Evolutionary conservation across 2,113 vertebrate species (phyloP), one percentile per base, ranked within the genome.

Genomic region (Saccopteryx leptura): DNA sequence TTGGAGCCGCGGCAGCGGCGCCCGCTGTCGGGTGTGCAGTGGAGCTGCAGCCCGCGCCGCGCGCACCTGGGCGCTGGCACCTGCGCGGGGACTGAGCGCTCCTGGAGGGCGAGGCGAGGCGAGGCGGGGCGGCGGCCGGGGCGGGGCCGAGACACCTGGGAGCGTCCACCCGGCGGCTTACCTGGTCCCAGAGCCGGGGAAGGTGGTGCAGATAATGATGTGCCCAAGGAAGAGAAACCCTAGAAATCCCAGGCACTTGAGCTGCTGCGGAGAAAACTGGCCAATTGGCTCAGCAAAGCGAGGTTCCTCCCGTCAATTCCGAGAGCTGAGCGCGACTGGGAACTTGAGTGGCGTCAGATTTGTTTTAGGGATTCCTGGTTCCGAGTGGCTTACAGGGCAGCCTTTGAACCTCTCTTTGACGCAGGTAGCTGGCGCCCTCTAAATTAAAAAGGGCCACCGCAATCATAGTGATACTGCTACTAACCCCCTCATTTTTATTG

Each of bases 61-160:
- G 92, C 96, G 96, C 97, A 97, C 97, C 97, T 97, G 96, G 94
- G 31, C 50, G 39, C 61, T n/a, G 3, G 94, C 97, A 97, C 97
- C 96, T 97, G 96, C 75, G 88, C 39, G 18, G 21, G 1, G 60
- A 13, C 13, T 39, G 39, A 39, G 39, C 39, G 39, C 39, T 39
- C 74, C 1, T 4, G 1, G 71, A 5, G 39, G 9, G 17, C n/a
- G 4, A 18, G 7, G 50, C 54, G 48, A 46, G 86, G 71, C 71
- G 71, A 52, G 54, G 19, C 66, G 5, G 23, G 9, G 65, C 65
- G 54, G 52, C 52, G 52, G 39, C 39, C 39, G 65, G 75, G 60
- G 75, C 24, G 88, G 88, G 78, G 74, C 72, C 33, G 31, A 13
- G 5, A 69, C 80, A 87, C 91, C 94, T 82, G 93, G 5, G 66